These are phyloP conservation scores for Tenualosa ilisha DNA, from an alignment of 2,797 vertebrate genomes.

Conservation along the genomic window DNA sequence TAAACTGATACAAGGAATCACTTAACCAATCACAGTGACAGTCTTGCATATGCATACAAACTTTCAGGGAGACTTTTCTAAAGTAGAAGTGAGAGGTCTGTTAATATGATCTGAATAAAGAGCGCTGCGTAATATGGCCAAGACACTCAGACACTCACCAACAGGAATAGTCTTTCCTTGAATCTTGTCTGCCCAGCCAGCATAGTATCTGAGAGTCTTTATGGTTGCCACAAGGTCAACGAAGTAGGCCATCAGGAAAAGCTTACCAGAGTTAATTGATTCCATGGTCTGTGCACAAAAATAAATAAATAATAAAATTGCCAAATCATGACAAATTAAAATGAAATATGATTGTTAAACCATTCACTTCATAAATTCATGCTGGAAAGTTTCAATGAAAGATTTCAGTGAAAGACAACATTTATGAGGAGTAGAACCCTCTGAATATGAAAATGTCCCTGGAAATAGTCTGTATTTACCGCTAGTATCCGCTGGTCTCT, in stretches of 20 bases:
- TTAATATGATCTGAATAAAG: not conserved
- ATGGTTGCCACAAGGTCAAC: constrained; percentile 79
- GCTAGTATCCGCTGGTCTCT: constrained; percentile 79
- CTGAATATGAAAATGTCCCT: not conserved
- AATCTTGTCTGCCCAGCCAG: constrained; percentile 89
- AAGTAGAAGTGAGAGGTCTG: not conserved
- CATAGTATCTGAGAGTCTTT: constrained; percentile 82
- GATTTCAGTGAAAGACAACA: not conserved
- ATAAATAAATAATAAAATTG: not conserved
- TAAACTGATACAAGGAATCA: not conserved
- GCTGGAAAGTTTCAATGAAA: not conserved
- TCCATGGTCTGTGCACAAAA: constrained; percentile 17
- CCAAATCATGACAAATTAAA: not conserved
- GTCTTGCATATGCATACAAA: too few relatives aligned
- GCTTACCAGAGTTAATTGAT: constrained; percentile 12
- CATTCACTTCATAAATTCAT: not conserved
- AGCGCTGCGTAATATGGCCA: not conserved
- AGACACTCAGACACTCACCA: constrained; percentile 2
- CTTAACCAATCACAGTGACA: too few relatives aligned
- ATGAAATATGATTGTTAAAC: not conserved
- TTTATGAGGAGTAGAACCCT: not conserved
- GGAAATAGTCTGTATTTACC: constrained; percentile 68
- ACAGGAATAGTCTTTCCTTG: constrained; percentile 77
- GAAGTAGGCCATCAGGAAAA: constrained; percentile 17
- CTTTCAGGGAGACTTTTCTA: too few relatives aligned